Conservation (phyloP, 2,797 vertebrate species). For the Danio albolineatus region DNA sequence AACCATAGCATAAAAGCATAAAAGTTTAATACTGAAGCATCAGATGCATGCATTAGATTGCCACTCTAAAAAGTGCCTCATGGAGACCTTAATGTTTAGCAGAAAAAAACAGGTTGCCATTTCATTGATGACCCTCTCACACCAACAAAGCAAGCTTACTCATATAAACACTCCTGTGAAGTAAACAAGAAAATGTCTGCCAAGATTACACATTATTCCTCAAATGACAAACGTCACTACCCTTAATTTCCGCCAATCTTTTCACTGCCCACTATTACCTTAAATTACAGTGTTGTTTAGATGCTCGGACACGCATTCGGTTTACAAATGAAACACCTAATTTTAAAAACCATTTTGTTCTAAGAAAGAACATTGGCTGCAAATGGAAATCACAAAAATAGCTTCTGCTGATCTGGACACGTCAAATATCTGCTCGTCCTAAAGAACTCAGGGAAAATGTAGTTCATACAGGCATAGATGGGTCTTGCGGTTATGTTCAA, state of each 20-base stretch:
- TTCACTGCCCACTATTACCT: background rate
- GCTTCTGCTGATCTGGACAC: background rate
- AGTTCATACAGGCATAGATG: background rate
- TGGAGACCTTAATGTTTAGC: background rate
- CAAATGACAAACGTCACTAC: background rate
- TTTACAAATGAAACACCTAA: background rate
- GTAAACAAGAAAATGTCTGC: constrained; percentile 12
- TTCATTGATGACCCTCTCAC: background rate
- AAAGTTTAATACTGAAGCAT: background rate
- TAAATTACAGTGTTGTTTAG: constrained; percentile 26
- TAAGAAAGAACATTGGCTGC: constrained; percentile 8
- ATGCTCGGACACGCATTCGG: background rate
- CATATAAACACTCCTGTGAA: background rate
- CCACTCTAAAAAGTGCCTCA: background rate
- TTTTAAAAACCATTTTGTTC: constrained; percentile 3
- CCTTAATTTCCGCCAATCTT: constrained; percentile 17
- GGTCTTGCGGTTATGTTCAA: background rate
- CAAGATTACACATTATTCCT: constrained; percentile 26
- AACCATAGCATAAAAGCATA: background rate
- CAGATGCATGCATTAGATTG: background rate
- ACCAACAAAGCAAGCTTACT: background rate
- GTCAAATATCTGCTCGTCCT: constrained; percentile 1
- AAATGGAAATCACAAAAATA: background rate
- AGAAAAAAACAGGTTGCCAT: background rate
- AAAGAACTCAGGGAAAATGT: background rate